Conservation (phyloP, 2,113 vertebrate genomes). For the Elephas maximus region DNA sequence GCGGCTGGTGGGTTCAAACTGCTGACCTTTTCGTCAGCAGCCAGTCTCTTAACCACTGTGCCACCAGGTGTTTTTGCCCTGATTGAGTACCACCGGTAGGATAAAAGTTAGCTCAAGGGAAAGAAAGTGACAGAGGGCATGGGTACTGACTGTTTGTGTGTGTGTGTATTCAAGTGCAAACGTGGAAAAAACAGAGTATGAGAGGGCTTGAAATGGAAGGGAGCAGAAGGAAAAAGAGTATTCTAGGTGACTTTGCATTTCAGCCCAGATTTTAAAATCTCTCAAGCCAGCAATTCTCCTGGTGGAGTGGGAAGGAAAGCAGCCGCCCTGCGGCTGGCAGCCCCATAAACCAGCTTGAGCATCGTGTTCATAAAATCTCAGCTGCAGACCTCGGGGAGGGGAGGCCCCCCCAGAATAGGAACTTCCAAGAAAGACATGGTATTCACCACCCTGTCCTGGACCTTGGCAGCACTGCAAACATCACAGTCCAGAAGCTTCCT, state of each 20-base stretch:
- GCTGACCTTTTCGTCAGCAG: background rate
- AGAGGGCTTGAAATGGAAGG: background rate
- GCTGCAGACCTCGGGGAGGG: background rate
- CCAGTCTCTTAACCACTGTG: background rate
- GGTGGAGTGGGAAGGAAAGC: background rate
- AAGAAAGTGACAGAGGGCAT: background rate
- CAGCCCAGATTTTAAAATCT: background rate
- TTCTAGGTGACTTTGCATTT: background rate
- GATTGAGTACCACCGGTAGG: background rate
- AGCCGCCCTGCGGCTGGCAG: background rate
- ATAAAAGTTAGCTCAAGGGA: background rate
- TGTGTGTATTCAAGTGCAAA: background rate
- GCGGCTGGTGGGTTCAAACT: background rate
- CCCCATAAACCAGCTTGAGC: no score
- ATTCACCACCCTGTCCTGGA: background rate
- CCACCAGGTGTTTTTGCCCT: background rate
- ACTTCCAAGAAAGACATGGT: background rate
- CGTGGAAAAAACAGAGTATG: no score
- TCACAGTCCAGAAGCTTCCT: background rate
- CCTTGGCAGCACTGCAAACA: background rate
- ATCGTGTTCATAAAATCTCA: background rate
- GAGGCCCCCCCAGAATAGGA: background rate
- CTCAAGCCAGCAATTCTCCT: background rate
- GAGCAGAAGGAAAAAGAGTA: background rate
- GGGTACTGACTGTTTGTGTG: background rate